Evolutionary conservation across 2,797 vertebrate species (phyloP).

Genomic region (Esox lucius): DNA sequence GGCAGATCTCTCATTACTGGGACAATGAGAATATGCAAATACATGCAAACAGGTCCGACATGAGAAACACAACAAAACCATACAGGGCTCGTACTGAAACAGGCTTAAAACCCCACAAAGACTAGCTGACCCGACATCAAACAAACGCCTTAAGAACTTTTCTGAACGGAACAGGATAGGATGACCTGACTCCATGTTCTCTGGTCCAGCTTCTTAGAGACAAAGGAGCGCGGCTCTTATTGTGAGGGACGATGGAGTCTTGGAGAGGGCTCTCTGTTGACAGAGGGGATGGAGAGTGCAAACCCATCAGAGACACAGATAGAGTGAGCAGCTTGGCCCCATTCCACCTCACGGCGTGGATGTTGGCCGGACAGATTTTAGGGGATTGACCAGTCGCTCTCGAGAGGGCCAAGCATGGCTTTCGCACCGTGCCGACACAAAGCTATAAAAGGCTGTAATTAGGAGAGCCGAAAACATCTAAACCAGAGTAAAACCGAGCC

Average conservation of each 20-base stretch:
- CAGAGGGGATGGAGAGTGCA: constrained; percentile 23
- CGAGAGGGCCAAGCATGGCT: constrained; percentile 69
- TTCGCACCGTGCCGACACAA: constrained; percentile 58
- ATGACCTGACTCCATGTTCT: constrained; percentile 48
- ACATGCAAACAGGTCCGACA: constrained; percentile 47
- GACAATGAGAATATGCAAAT: constrained; percentile 56
- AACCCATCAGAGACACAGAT: constrained; percentile 65
- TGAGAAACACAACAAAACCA: constrained; percentile 42
- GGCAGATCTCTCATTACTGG: constrained; percentile 29
- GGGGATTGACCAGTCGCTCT: constrained; percentile 62
- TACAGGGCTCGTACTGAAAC: constrained; percentile 41
- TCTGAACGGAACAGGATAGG: constrained; percentile 43
- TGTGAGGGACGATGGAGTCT: constrained; percentile 57
- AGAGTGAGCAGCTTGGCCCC: constrained; percentile 63
- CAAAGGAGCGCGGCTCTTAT: constrained; percentile 62
- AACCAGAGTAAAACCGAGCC: constrained; percentile 48
- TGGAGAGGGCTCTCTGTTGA: constrained; percentile 69
- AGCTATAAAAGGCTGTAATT: constrained; percentile 71
- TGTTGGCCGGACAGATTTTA: constrained; percentile 57
- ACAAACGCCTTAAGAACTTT: constrained; percentile 51
- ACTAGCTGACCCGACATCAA: constrained; percentile 60
- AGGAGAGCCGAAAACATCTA: constrained; percentile 58
- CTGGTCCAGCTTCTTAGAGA: constrained; percentile 53
- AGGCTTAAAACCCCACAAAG: constrained; percentile 50
- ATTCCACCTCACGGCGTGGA: constrained; percentile 64